Percentiles rank a stretch among this genome's conserved stretches.
Evolutionary conservation across 1,140 invertebrate genomes (phyloP).

Genomic region (Solen grandis): DNA sequence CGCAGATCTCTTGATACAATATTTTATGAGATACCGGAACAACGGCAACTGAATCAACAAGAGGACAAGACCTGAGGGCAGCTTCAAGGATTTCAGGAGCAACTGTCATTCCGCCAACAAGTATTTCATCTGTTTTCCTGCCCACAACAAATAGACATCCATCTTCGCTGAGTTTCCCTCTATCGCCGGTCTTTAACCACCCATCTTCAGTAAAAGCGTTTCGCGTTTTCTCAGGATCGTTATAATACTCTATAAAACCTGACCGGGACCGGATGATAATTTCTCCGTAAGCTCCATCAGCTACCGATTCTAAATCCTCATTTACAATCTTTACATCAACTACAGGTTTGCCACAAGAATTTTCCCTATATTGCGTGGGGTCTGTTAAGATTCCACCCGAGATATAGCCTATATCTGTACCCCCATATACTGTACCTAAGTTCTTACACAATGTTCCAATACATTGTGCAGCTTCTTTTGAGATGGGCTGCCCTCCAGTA

Average conservation of each 20-base stretch:
- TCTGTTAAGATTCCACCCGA: neutral
- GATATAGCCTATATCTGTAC: neutral
- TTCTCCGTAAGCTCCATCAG: constrained; percentile 14
- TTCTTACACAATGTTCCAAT: neutral
- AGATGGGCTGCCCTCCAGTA: constrained; percentile 1
- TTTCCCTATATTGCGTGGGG: neutral
- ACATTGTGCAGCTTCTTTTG: neutral
- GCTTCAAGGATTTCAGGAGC: constrained; percentile 41
- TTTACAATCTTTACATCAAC: constrained; percentile 44
- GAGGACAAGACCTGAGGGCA: too few relatives aligned
- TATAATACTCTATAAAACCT: constrained; percentile 86
- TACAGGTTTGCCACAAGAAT: neutral
- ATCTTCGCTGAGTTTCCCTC: constrained; percentile 70
- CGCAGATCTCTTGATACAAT: constrained; percentile 14
- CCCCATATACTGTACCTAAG: neutral
- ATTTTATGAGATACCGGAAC: constrained; percentile 40
- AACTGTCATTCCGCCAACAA: constrained; percentile 35
- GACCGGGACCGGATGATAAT: neutral
- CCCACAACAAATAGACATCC: constrained; percentile 30
- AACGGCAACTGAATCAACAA: constrained; percentile 28
- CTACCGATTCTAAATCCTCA: constrained; percentile 1
- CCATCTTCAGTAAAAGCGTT: constrained; percentile 79
- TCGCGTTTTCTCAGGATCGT: constrained; percentile 77
- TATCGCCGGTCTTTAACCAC: constrained; percentile 80
- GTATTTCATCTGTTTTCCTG: constrained; percentile 43